Evolutionary conservation across 2,888 invertebrate species (phyloP).

Genomic region (Pachydiplax longipennis): DNA sequence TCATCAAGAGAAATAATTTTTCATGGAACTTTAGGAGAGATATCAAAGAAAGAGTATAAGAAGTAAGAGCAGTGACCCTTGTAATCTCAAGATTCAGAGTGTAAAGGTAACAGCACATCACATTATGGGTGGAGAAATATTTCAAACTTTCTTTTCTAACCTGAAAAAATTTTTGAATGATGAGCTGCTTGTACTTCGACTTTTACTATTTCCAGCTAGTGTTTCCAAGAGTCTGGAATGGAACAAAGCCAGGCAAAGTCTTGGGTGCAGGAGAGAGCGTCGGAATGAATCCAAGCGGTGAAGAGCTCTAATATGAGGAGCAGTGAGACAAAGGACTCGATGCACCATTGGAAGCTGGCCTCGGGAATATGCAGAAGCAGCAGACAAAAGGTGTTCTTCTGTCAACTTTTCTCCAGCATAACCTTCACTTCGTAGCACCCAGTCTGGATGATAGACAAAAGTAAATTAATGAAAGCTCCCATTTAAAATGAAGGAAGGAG

Average conservation of each 20-base stretch:
- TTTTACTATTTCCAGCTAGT: slow-evolving; percentile 55
- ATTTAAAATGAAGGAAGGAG: background rate
- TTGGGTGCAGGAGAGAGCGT: slow-evolving; percentile 75
- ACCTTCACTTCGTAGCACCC: slow-evolving; percentile 60
- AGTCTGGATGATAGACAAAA: slow-evolving; percentile 54
- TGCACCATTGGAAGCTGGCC: slow-evolving; percentile 80
- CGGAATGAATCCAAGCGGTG: slow-evolving; percentile 78
- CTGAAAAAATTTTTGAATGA: background rate
- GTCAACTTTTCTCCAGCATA: slow-evolving; percentile 76
- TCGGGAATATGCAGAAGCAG: slow-evolving; percentile 81
- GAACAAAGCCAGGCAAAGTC: slow-evolving; percentile 73
- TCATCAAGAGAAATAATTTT: too few species aligned
- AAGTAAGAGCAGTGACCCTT: too few species aligned
- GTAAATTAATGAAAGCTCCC: background rate
- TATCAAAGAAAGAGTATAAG: too few species aligned
- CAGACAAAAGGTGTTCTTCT: slow-evolving; percentile 80
- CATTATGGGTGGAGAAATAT: too few species aligned
- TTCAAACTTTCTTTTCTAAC: background rate
- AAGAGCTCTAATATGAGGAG: slow-evolving; percentile 71
- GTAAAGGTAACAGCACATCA: too few species aligned
- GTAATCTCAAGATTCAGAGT: too few species aligned
- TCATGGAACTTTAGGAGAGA: too few species aligned
- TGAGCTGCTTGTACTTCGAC: background rate
- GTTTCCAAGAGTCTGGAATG: slow-evolving; percentile 65
- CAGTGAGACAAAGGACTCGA: slow-evolving; percentile 71